These are phyloP conservation scores for Eonycteris spelaea DNA, from an alignment of 2,113 vertebrate species.

Conservation along the genomic window DNA sequence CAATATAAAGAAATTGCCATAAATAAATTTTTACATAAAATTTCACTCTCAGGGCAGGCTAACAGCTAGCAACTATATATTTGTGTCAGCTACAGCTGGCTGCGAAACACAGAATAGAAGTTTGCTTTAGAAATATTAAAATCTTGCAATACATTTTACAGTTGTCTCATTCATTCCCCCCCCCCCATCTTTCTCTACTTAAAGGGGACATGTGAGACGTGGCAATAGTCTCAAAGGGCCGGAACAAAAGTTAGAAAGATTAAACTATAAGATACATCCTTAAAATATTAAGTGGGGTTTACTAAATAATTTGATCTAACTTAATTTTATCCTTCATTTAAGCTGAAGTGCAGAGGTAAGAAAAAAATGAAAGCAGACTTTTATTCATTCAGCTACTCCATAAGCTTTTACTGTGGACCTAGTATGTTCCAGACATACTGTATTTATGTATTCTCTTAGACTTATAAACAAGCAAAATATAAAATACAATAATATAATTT, in stretches of 20 bases:
- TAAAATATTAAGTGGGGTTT: not conserved
- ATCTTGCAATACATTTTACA: constrained; percentile 64
- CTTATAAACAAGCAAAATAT: constrained; percentile 53
- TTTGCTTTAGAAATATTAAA: constrained; percentile 62
- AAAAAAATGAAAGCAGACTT: not conserved
- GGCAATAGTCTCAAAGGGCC: not conserved
- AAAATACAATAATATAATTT: constrained; percentile 14
- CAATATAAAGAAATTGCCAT: constrained; percentile 72
- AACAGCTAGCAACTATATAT: constrained; percentile 49
- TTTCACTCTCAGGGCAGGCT: constrained; percentile 1
- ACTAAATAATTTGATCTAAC: not conserved
- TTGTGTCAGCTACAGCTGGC: constrained; percentile 70
- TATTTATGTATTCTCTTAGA: not conserved
- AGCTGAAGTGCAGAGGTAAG: not conserved
- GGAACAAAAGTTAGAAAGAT: not conserved
- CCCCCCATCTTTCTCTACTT: not conserved
- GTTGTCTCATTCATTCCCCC: constrained; percentile 40
- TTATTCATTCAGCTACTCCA: not conserved
- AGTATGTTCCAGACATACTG: not conserved
- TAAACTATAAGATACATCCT: not conserved
- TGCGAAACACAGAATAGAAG: constrained; percentile 56
- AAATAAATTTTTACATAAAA: constrained; percentile 68
- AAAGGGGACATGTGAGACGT: not conserved
- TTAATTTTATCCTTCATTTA: constrained; percentile 13
- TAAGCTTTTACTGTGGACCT: not conserved